These are phyloP conservation scores for Erinaceus europaeus DNA, from an alignment of 2,113 vertebrate species.

Conservation along the genomic window DNA sequence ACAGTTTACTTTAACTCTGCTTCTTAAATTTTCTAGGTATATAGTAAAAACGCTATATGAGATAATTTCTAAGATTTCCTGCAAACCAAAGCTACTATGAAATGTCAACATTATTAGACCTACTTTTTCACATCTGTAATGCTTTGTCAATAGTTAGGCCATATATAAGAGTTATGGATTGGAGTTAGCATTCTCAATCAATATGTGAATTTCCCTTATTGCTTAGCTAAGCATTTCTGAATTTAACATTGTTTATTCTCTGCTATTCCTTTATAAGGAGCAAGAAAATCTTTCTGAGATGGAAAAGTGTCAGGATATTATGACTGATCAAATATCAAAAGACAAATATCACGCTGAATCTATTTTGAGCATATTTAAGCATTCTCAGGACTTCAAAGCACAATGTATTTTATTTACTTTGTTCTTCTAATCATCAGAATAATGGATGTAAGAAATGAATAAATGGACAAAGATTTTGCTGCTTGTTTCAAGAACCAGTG, in stretches of 20 bases:
- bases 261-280: constrained; percentile 28
- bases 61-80: constrained; percentile 15
- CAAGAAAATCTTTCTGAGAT: constrained; percentile 32
- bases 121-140: constrained; percentile 34
- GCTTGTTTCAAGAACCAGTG: not conserved
- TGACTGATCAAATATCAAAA: not conserved
- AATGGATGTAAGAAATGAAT: constrained; percentile 26
- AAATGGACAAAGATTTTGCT: not conserved
- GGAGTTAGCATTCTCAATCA: constrained; percentile 36
- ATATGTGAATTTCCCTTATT: constrained; percentile 47
- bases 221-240: constrained; percentile 29
- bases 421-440: constrained; percentile 14
- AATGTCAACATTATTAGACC: constrained; percentile 55
- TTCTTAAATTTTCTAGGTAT: not conserved
- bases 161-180: constrained; percentile 12
- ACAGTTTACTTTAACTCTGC: not conserved
- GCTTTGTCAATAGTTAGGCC: constrained; percentile 37
- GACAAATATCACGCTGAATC: constrained; percentile 1
- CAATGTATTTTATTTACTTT: not conserved
- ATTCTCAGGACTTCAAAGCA: constrained; percentile 9
- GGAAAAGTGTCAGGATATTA: not conserved
- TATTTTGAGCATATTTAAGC: not conserved
- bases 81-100: not conserved
- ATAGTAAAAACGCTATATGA: not conserved
- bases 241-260: constrained; percentile 14